These are phyloP conservation scores for Beroe ovata DNA, from an alignment of 37 sponge, comb jelly and placozoan genomes.

Conservation along the genomic window DNA sequence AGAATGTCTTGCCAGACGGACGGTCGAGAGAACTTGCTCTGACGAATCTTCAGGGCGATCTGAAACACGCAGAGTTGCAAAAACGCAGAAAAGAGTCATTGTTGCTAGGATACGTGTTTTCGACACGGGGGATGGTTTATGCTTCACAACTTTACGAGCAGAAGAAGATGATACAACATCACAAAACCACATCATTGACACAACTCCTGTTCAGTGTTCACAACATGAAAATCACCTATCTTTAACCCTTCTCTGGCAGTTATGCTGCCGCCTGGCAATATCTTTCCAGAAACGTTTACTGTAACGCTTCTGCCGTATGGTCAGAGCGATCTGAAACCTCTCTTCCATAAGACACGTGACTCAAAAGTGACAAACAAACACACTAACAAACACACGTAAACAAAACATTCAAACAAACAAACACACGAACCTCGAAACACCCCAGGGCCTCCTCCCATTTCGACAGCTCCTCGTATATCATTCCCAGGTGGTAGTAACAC, in stretches of 20 bases:
- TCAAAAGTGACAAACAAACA: neutral
- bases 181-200: no score
- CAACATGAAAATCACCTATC: conserved; percentile 55
- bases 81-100: no score
- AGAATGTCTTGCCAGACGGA: neutral
- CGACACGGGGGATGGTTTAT: no score
- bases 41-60: conserved; percentile 44
- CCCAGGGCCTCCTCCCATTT: conserved; percentile 43
- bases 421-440: conserved; percentile 20
- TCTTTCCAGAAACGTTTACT: conserved; percentile 18
- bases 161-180: no score
- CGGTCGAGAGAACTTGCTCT: conserved; percentile 27
- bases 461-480: conserved; percentile 50
- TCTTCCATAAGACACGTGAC: neutral
- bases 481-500: conserved; percentile 63
- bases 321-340: conserved; percentile 38
- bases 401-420: neutral
- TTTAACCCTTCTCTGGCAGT: neutral
- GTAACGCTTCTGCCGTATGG: conserved; percentile 48
- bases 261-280: neutral
- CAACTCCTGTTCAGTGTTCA: no score
- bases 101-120: no score
- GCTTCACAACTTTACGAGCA: no score
- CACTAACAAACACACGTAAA: neutral
- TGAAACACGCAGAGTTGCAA: no score